Evolutionary conservation across 2,888 invertebrate species (phyloP), one percentile per base, ranked within the genome.

Genomic region (Diploptera punctata): DNA sequence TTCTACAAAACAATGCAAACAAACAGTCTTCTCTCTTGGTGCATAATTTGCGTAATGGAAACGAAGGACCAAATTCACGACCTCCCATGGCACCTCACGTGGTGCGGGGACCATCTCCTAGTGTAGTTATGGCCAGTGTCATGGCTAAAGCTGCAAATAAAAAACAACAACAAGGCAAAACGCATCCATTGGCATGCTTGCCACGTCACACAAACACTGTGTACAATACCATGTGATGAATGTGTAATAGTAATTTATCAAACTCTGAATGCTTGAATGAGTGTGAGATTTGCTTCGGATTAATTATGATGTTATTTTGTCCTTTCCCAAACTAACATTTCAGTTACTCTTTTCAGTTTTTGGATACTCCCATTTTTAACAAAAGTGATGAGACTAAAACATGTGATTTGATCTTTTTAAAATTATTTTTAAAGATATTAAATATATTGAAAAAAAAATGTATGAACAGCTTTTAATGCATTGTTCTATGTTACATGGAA

Each of bases 101-200:
- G 13, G 79, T 81, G 38, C 74, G 76, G 74, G 81, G 81, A 2
- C 86, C 87, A 76, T 86, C 86, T 77, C 83, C 87, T 70, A 86
- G 87, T 76, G 87, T 88, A 77, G 87, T 90, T 72, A 88, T 90
- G 70, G 87, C 90, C 74, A 89, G 89, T 80, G 90, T 91, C 79
- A 89, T 90, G 79, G 89, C 90, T 78, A 90, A 89, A 82, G 89
- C 90, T 80, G 89, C 90, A 81, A 90, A 88, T 78, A 93, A 93
- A 83, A 90, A 93, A 84, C 93, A 93, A 84, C 89, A 91, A 81
- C 95, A 96, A 83, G 96, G 96, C 79, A 94, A 94, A 84, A 95
- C 93, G 80, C 96, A 97, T 87, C 96, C 97, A 77, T 87, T 97
- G 81, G 91, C 95, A 80, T 92, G 92, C 88, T 88, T 97, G 84